Evolutionary conservation across 2,888 invertebrate genomes (phyloP), one percentile per base, ranked within the genome.

Genomic region (Platycheirus albimanus): DNA sequence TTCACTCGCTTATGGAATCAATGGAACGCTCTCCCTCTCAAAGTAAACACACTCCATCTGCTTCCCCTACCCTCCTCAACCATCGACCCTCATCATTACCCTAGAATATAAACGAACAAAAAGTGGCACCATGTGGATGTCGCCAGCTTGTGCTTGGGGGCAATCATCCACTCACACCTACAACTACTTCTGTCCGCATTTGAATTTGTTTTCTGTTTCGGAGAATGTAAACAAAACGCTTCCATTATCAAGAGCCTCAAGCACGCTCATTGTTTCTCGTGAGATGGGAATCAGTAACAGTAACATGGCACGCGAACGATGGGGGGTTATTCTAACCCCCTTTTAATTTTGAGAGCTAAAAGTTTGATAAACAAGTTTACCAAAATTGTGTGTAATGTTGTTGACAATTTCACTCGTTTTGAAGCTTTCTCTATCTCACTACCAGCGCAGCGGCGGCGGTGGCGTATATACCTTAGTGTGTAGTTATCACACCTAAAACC

Each of bases 401-500:
- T 19, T 56, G 54, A 56, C 64, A 72, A 67, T 36, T 61, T 45
- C 30, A 41, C 61, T 61, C 61, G 45, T 17, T 41, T 10, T 72
- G 49, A 52, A 56, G 69, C 64, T 58, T 66, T 80, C 69, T 83
- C 78, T 83, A 78, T 83, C 56, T 45, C 72, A 72, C 69, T 64
- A 72, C 63, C 45, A 63, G 63, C 13, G 58, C 41, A 28, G 58
- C 28, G 41, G 19, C n/a, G n/a, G n/a, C n/a, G n/a, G n/a, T n/a
- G n/a, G 20, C 24, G 24, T 36, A 36, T 20, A 8, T 36, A 41
- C 10, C 17, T 61, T 19, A 30, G 30, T 45, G 30, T 77, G 28
- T 69, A 47, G 69, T 83, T 83, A 78, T 83, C 78, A 78, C 83
- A 83, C 83, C 49, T 64, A 30, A 33, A 19, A 83, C 83, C 63